phyloP scores from a whole-genome alignment of 1,140 invertebrate genomes.

The Drosophila azteca region DNA sequence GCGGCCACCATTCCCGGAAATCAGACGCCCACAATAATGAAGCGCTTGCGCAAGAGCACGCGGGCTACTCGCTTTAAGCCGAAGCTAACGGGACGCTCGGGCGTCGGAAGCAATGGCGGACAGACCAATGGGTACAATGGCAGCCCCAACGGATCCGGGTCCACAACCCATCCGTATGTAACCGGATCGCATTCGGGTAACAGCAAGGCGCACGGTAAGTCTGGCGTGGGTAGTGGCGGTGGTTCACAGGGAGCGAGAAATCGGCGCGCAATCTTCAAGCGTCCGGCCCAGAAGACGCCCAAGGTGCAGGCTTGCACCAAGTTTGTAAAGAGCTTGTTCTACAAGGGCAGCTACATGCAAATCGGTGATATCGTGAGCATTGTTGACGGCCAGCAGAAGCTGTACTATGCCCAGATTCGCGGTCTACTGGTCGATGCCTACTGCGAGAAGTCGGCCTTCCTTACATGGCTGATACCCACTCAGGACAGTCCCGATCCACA shows the following conservation, averaged over 20 bases:
- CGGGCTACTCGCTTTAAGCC: constrained; percentile 86
- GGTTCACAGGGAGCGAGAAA: constrained; percentile 86
- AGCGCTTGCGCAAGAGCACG: constrained; percentile 85
- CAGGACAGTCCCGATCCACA: constrained; percentile 90
- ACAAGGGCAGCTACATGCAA: constrained; percentile 94
- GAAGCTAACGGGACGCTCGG: constrained; percentile 44
- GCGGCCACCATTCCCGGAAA: background rate
- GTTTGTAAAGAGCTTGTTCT: constrained; percentile 92
- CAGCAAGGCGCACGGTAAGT: constrained; percentile 69
- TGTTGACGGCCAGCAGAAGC: constrained; percentile 89
- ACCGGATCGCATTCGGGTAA: constrained; percentile 29
- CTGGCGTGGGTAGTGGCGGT: constrained; percentile 12
- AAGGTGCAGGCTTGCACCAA: constrained; percentile 91
- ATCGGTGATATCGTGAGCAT: constrained; percentile 96
- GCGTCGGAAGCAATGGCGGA: background rate
- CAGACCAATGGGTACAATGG: constrained; percentile 38
- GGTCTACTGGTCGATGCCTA: constrained; percentile 96
- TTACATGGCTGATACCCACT: constrained; percentile 96
- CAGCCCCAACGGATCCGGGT: constrained; percentile 4
- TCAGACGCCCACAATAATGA: constrained; percentile 58
- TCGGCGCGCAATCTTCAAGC: constrained; percentile 91
- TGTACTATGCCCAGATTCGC: constrained; percentile 95
- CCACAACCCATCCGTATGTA: constrained; percentile 23
- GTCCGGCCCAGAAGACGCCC: constrained; percentile 91
- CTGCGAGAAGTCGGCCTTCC: constrained; percentile 95